Conservation (phyloP, 1,140 invertebrate species). For the Octopus sinensis region DNA sequence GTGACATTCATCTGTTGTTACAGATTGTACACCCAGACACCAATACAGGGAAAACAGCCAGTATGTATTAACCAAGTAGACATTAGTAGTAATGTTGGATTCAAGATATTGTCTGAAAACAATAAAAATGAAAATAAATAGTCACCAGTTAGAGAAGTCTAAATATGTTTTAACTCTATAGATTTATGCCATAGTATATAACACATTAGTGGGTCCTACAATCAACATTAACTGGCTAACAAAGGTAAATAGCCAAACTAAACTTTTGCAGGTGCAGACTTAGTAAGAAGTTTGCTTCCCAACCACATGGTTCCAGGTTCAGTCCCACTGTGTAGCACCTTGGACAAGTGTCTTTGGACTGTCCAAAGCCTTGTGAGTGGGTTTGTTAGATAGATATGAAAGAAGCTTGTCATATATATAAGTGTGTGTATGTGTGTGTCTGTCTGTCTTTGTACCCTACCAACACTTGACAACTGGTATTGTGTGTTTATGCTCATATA, state of each 20-base stretch:
- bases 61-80: conserved; percentile 32
- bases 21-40: conserved; percentile 38
- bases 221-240: neutral
- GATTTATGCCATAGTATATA: neutral
- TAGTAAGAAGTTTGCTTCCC: no score
- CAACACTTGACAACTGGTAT: no score
- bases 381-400: no score
- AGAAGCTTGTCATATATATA: no score
- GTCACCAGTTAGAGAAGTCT: neutral
- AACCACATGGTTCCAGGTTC: neutral
- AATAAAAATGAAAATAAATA: neutral
- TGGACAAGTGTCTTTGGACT: no score
- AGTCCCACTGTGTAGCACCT: no score
- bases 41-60: conserved; percentile 46
- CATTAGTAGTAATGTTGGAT: conserved; percentile 35
- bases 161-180: neutral
- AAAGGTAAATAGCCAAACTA: neutral
- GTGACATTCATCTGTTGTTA: conserved; percentile 38
- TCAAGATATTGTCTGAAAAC: conserved; percentile 27
- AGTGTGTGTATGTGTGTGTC: no score
- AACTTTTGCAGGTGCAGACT: neutral
- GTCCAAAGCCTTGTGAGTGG: no score
- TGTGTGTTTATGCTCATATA: no score
- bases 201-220: neutral
- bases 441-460: no score